Base-by-base conservation (phyloP, 2,113 vertebrate genomes). In the Leptodactylus fuscus region DNA sequence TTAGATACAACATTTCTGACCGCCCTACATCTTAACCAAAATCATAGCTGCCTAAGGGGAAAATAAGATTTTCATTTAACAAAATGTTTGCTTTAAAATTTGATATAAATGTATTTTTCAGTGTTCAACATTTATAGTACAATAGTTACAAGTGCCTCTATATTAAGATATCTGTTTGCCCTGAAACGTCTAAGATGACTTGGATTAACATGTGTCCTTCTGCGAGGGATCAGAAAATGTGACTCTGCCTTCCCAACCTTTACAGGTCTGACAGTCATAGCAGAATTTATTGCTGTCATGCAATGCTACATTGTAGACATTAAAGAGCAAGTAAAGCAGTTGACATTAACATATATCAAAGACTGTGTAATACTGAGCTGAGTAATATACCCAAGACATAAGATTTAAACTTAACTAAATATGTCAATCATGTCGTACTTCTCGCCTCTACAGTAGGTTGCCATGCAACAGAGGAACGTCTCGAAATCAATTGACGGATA, bases 351-450 rank as follows among this genome's bases (percentile, higher is more conserved):
- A 69, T 69, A 38, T 69, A 69, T 69, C 32, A 38, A 38, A 69
- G 18, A 69, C 7, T 69, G 65, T 69, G 65, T 69, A 69, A 69
- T 69, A 38, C 65, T 36, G 32, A 69, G 65, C 65, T 38, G 34
- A 69, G 34, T 69, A 69, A 38, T 69, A 69, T 69, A 69, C 32
- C 65, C 65, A 69, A 69, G 65, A 69, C 32, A 38, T 8, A 69
- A 34, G 34, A 38, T 22, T 69, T 69, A 69, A 69, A 69, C 65
- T 69, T 69, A 69, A 69, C 65, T 69, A 69, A 69, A 69, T 69
- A 69, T 69, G 65, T 69, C 65, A 69, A 22, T 69, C 65, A 69
- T 69, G 65, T 69, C 34, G 18, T 69, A 38, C 12, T 69, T 20
- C 65, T 69, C 62, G 18, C 32, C 16, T 67, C 32, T 69, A 38